A percentile compares a stretch with the other conserved stretches of the same genome.
Conservation (phyloP, 1,140 invertebrate species). For the Trypoxylus dichotomus region DNA sequence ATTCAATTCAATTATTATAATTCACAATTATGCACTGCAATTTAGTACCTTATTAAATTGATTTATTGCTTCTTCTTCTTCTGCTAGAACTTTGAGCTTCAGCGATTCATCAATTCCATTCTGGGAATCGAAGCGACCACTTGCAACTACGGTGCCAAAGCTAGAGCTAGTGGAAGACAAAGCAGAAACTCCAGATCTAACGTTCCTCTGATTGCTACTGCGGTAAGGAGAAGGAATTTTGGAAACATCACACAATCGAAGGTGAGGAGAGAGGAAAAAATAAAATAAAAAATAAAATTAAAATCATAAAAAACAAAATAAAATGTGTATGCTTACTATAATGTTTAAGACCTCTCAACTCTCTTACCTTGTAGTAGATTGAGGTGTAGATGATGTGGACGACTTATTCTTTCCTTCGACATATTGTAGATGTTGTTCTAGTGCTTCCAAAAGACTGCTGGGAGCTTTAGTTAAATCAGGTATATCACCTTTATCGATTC, state of each 20-base stretch:
- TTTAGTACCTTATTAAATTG: conserved; percentile 71
- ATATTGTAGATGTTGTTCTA: conserved; percentile 92
- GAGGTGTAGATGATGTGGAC: conserved; percentile 69
- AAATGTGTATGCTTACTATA: conserved; percentile 33
- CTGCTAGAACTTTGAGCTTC: conserved; percentile 84
- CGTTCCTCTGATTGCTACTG: conserved; percentile 80
- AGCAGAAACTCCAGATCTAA: conserved; percentile 86
- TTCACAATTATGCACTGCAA: neutral
- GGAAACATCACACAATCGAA: neutral
- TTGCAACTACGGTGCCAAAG: conserved; percentile 75
- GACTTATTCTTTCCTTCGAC: conserved; percentile 88
- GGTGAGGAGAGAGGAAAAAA: neutral
- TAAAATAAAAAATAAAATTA: conserved; percentile 30
- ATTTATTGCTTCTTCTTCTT: conserved; percentile 93
- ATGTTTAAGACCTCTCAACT: too few species aligned
- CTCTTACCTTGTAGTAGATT: conserved; percentile 69
- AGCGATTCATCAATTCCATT: conserved; percentile 84
- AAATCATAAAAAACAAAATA: conserved; percentile 36
- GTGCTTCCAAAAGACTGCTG: conserved; percentile 93
- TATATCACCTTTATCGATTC: conserved; percentile 98
- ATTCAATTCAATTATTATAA: neutral
- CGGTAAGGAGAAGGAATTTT: conserved; percentile 21
- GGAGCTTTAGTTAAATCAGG: conserved; percentile 99
- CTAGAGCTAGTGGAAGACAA: conserved; percentile 85
- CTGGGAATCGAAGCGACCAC: conserved; percentile 67